Base-by-base conservation (phyloP, 2,113 vertebrate species). In the Vanacampus margaritifer region DNA sequence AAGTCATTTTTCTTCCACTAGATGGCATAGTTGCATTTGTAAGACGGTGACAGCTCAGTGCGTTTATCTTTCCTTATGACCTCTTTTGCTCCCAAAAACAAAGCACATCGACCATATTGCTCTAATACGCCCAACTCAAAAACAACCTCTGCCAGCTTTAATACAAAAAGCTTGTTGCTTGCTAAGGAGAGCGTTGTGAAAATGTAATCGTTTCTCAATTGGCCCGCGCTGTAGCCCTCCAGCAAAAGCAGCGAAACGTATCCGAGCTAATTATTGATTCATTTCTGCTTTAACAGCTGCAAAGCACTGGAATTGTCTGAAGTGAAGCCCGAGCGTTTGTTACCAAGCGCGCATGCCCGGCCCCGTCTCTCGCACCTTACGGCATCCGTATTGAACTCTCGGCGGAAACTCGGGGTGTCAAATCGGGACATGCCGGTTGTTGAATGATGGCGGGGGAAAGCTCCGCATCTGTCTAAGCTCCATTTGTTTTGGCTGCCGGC, bases 401-500 rank as follows among this genome's bases (percentile, higher is more conserved):
- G 12, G 58, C 67, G 58, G 64, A 70, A 84, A 76, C 80, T n/a
- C 62, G 69, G 65, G 76, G 66, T 73, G 79, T 80, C 76, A 76
- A 77, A 73, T 67, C n/a, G 32, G 62, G 65, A 51, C 21, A 46
- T n/a, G 10, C n/a, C 67, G 80, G 80, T n/a, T 81, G 75, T 65
- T 87, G 82, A 89, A 68, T 70, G 75, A 88, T 87, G 81, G 69
- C 69, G 24, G 24, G 0, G 56, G 75, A 62, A 26, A 32, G 69
- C 81, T 67, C 5, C 9, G 81, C 83, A 76, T 86, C 76, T 87
- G 83, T 83, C 84, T 81, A 71, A 62, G 76, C 83, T 86, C 77
- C 75, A 79, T 87, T 89, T 86, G 79, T 83, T 43, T 81, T 83
- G 72, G 45, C 79, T 80, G 83, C 73, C 82, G 83, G 86, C 83